Percentiles rank a stretch among this genome's conserved stretches.
Conservation (phyloP, 2,113 vertebrate species). For the Tangachromis dhanisi region DNA sequence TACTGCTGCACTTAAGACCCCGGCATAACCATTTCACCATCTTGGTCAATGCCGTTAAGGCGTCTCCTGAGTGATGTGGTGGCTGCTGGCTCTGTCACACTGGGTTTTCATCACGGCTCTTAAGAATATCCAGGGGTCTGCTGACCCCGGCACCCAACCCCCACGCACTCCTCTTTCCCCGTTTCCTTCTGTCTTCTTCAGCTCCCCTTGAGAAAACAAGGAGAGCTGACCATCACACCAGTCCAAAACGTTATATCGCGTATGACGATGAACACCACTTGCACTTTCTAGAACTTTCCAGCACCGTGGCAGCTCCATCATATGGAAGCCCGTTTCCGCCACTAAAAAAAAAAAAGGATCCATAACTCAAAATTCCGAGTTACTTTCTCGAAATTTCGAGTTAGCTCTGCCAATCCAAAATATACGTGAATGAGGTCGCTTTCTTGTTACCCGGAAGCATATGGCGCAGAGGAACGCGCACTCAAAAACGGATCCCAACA, state of each 20-base stretch:
- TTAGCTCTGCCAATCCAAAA: no score
- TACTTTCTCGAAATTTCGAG: no score
- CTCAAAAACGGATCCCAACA: no score
- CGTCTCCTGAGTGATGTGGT: constrained; percentile 56
- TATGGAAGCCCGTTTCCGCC: no score
- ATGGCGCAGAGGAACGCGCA: no score
- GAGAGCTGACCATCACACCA: not conserved
- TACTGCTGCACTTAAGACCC: constrained; percentile 39
- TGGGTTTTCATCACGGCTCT: constrained; percentile 41
- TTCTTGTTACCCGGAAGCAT: no score
- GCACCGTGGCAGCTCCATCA: not conserved
- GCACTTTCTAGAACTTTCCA: not conserved
- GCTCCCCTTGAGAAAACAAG: not conserved
- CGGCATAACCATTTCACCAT: constrained; percentile 26
- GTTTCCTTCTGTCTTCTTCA: constrained; percentile 18
- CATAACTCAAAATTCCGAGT: no score
- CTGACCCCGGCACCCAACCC: not conserved
- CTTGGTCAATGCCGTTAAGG: constrained; percentile 34
- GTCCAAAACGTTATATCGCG: not conserved
- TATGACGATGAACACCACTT: not conserved
- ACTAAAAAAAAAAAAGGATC: no score
- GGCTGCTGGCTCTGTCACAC: constrained; percentile 40
- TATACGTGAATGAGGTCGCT: no score
- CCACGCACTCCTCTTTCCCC: not conserved
- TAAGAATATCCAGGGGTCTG: constrained; percentile 55